Evolutionary conservation across 2,113 vertebrate genomes (phyloP).

Genomic region (Mormyrus iriodes): DNA sequence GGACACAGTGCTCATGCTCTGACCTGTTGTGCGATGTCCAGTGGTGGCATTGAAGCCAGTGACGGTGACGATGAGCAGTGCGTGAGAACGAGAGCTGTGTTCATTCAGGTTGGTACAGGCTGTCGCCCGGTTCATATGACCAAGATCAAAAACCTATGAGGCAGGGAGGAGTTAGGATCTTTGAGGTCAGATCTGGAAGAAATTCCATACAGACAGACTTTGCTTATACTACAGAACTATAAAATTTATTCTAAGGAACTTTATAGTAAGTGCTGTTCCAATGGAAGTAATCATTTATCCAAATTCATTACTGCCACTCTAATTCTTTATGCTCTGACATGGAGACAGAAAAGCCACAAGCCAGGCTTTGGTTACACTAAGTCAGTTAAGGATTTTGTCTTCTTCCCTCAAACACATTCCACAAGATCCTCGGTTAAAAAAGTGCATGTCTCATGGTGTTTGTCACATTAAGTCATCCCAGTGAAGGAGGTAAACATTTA

Average conservation of each 20-base stretch:
- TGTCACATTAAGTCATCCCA: neutral
- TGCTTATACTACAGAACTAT: neutral
- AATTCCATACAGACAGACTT: neutral
- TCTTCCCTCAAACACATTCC: neutral
- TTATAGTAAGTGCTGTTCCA: neutral
- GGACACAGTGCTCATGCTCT: neutral
- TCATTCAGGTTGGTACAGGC: conserved; percentile 90
- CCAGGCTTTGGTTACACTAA: neutral
- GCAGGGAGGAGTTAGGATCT: neutral
- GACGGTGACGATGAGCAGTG: conserved; percentile 82
- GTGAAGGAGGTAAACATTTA: neutral
- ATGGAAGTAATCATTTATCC: neutral
- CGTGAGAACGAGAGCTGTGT: conserved; percentile 91
- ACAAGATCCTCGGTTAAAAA: neutral
- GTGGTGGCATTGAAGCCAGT: conserved; percentile 75
- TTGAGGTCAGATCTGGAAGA: neutral
- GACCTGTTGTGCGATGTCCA: conserved; percentile 77
- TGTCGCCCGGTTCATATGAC: conserved; percentile 78
- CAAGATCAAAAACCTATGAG: conserved; percentile 79
- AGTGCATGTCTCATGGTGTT: neutral
- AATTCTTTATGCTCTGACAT: neutral
- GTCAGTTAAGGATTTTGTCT: neutral
- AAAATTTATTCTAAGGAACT: neutral
- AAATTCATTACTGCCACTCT: neutral
- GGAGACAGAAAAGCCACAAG: neutral